Conservation (phyloP, 1,140 invertebrate species). For the Palaemon carinicauda region DNA sequence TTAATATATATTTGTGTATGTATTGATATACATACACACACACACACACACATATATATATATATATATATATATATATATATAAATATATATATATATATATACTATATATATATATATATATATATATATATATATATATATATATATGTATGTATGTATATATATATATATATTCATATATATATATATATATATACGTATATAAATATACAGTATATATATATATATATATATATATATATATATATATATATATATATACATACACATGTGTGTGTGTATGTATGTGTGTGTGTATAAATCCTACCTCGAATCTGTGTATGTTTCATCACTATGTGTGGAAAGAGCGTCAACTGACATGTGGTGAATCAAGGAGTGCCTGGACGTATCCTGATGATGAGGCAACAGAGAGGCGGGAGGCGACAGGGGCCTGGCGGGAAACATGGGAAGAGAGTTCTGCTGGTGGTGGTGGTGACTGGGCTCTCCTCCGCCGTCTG, state of each 20-base stretch:
- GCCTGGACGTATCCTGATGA: too few species aligned
- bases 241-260: background rate
- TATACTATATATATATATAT: background rate
- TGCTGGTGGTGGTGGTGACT: background rate
- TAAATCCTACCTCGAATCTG: background rate
- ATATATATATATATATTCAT: background rate
- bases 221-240: background rate
- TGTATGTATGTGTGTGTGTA: background rate
- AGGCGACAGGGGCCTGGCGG: background rate
- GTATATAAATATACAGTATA: too few species aligned
- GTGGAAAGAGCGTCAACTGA: too few species aligned
- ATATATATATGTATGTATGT: background rate
- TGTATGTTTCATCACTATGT: background rate
- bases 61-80: background rate
- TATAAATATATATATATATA: background rate
- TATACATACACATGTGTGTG: background rate
- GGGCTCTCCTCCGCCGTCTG: too few species aligned
- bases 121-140: background rate
- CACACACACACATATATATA: background rate
- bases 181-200: background rate
- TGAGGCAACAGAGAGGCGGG: too few species aligned
- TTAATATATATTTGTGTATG: too few species aligned
- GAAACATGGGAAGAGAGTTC: background rate
- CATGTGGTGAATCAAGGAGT: too few species aligned
- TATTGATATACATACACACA: background rate